Conservation (phyloP, 2,113 vertebrate species). For the Seriola rivoliana region DNA sequence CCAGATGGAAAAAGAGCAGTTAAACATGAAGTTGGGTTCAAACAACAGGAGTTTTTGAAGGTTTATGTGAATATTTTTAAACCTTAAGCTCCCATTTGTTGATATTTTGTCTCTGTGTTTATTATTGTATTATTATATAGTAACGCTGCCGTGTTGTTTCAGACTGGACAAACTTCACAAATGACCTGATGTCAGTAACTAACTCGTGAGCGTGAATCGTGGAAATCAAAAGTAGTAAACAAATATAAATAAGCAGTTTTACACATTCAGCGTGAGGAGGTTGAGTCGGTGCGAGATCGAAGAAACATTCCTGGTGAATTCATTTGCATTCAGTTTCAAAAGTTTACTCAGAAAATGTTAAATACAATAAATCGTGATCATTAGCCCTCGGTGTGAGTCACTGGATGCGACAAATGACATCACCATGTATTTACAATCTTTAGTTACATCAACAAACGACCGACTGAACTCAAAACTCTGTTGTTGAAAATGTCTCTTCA, state of each 20-base stretch:
- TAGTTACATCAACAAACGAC: background rate
- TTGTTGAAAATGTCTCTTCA: no score
- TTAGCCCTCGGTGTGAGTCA: constrained; percentile 58
- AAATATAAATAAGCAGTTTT: background rate
- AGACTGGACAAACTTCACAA: background rate
- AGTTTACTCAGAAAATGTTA: background rate
- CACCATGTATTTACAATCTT: constrained; percentile 32
- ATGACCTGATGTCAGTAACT: background rate
- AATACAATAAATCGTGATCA: background rate
- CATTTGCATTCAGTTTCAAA: constrained; percentile 2
- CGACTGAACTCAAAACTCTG: background rate
- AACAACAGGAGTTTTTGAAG: no score
- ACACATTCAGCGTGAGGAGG: constrained; percentile 42
- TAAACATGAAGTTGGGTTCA: no score
- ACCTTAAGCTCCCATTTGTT: no score
- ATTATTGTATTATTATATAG: no score
- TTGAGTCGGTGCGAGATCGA: constrained; percentile 11
- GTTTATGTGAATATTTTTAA: no score
- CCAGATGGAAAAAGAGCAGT: no score
- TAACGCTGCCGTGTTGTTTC: background rate
- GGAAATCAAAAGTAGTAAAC: background rate
- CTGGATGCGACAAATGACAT: constrained; percentile 1
- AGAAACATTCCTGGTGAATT: constrained; percentile 37
- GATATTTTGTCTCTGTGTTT: no score
- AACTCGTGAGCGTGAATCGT: background rate